Evolutionary conservation across 2,888 invertebrate genomes (phyloP), one percentile per base, ranked within the genome.

Genomic region (Tipula confusa): DNA sequence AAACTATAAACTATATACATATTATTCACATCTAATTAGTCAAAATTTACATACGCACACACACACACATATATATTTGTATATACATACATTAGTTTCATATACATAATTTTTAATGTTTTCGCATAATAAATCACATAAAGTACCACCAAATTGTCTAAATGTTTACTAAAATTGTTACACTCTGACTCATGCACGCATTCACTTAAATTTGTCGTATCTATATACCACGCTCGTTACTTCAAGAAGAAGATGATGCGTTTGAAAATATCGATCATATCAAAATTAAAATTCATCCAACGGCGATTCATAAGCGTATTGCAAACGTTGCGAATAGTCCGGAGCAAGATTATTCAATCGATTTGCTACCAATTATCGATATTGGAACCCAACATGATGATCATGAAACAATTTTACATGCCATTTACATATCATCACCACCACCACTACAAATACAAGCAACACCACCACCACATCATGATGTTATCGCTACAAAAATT

Each of bases 141-240:
- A 64, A 64, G 2, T 24, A 64, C 64, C 64, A 64, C 64, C 24
- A 64, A 64, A 24, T 64, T 64, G 64, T 64, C 64, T 64, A 64
- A 64, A 64, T 64, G 64, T 64, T 64, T 64, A 64, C 18, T 24
- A 64, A 24, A 64, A 64, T 24, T 64, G 9, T 64, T 64, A 64
- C 64, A 64, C 64, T 64, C 64, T 64, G 64, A 64, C 64, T 64
- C 64, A 64, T 64, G 64, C 64, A 64, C 64, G 64, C 64, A 64
- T 64, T 64, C 64, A 64, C 64, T 38, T 13, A 24, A 24, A 24
- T 64, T 24, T 64, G 13, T 64, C 64, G 64, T 64, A 9, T 11
- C 6, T 11, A 33, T 11, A 64, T 43, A 43, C 24, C n/a, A 24
- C 64, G 64, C 64, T 18, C 64, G 24, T 24, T 64, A 64, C 2